A percentile compares a stretch with the other conserved stretches of the same genome.
These are phyloP conservation scores for Drosophila santomea DNA, from an alignment of 1,140 invertebrate genomes.

Conservation along the genomic window DNA sequence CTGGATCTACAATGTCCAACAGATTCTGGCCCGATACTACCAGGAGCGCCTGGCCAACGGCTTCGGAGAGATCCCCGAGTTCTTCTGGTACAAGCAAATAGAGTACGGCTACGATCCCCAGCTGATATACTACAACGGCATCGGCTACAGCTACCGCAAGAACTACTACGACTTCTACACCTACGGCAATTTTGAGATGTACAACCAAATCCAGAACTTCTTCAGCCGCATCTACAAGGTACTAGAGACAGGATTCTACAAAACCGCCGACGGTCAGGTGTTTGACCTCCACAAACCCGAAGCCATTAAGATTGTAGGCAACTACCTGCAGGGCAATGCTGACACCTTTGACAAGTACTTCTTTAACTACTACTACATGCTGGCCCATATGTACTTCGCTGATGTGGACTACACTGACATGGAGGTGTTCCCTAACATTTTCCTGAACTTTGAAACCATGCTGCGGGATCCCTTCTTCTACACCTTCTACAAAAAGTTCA, in stretches of 20 bases:
- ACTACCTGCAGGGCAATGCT: conserved; percentile 88
- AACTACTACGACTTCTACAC: conserved; percentile 74
- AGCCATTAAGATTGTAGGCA: conserved; percentile 87
- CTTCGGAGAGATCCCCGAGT: conserved; percentile 86
- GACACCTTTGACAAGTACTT: conserved; percentile 88
- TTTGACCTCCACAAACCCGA: conserved; percentile 86
- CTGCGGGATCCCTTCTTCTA: conserved; percentile 89
- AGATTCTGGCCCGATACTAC: conserved; percentile 88
- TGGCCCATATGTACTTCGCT: conserved; percentile 85
- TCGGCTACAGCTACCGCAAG: conserved; percentile 87
- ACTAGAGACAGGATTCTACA: conserved; percentile 87
- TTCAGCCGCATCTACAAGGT: conserved; percentile 87
- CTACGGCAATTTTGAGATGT: conserved; percentile 71
- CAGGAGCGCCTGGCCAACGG: conserved; percentile 89
- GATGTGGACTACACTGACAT: conserved; percentile 63
- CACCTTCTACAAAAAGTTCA: conserved; percentile 87
- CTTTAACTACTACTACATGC: conserved; percentile 86
- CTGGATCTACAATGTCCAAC: conserved; percentile 87
- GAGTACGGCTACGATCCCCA: conserved; percentile 88
- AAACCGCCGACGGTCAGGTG: conserved; percentile 85
- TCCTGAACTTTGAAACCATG: conserved; percentile 86
- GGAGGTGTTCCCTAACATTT: conserved; percentile 80
- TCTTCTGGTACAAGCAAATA: conserved; percentile 86
- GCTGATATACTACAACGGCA: conserved; percentile 88
- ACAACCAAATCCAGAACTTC: conserved; percentile 80